A percentile compares a stretch with the other conserved stretches of the same genome.
Evolutionary conservation across 2,113 vertebrate genomes (phyloP).

Genomic region (Centropristis striata): DNA sequence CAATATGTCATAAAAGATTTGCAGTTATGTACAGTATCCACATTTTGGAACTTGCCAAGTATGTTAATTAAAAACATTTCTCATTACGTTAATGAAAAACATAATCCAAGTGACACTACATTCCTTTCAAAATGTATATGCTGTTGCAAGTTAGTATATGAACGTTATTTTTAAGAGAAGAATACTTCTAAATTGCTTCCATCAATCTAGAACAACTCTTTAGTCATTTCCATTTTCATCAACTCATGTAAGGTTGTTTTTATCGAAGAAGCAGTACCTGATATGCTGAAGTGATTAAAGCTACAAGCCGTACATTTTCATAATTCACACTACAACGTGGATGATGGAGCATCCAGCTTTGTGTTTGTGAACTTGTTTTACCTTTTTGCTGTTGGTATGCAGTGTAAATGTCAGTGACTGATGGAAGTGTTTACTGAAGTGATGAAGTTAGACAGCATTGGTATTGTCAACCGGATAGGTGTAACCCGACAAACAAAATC

Average conservation of each 20-base stretch:
- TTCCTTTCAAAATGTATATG: neutral
- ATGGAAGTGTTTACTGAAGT: slow-evolving; percentile 33
- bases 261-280: neutral
- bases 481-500: slow-evolving; percentile 36
- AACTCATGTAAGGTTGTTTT: neutral
- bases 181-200: neutral
- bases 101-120: neutral
- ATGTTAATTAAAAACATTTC: neutral
- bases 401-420: slow-evolving; percentile 40
- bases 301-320: neutral
- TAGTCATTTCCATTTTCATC: neutral
- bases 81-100: neutral
- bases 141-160: neutral
- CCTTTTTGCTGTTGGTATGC: slow-evolving; percentile 25
- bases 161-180: neutral
- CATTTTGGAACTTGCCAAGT: neutral
- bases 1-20: neutral
- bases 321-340: slow-evolving; percentile 1
- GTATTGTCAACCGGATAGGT: slow-evolving; percentile 27
- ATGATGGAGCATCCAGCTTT: slow-evolving; percentile 16
- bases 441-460: slow-evolving; percentile 25
- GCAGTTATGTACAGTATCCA: neutral
- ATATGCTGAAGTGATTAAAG: neutral
- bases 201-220: neutral
- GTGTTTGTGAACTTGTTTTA: slow-evolving; percentile 12